These are phyloP conservation scores for Polymixis flavicincta DNA, from an alignment of 2,888 invertebrate genomes.

Conservation along the genomic window DNA sequence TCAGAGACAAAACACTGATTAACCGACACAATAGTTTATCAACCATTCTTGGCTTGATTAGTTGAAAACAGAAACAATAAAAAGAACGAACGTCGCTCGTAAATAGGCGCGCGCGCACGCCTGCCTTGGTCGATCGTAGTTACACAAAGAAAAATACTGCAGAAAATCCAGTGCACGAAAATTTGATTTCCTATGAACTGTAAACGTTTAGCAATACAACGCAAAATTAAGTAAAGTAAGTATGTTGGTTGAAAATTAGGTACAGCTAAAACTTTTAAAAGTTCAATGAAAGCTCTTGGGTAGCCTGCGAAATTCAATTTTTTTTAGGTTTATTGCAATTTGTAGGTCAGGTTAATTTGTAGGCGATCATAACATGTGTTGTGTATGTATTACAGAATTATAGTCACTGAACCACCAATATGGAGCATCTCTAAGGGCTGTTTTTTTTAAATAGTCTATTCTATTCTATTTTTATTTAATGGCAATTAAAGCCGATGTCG, in stretches of 20 bases:
- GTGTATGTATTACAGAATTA: no score
- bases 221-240: not conserved
- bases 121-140: constrained; percentile 4
- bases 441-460: no score
- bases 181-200: not conserved
- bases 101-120: constrained; percentile 61
- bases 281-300: no score
- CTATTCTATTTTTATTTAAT: no score
- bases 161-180: constrained; percentile 29
- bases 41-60: constrained; percentile 63
- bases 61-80: constrained; percentile 64
- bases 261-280: not conserved
- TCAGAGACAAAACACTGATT: constrained; percentile 57
- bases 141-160: not conserved
- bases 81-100: constrained; percentile 58
- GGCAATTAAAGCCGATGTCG: no score
- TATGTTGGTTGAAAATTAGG: not conserved
- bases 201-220: not conserved
- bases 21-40: constrained; percentile 64
- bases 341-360: no score
- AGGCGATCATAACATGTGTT: no score
- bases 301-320: no score
- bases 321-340: no score
- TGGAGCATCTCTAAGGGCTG: no score
- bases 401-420: no score